Conservation (phyloP, 2,113 vertebrate species). For the Ginglymostoma cirratum region DNA sequence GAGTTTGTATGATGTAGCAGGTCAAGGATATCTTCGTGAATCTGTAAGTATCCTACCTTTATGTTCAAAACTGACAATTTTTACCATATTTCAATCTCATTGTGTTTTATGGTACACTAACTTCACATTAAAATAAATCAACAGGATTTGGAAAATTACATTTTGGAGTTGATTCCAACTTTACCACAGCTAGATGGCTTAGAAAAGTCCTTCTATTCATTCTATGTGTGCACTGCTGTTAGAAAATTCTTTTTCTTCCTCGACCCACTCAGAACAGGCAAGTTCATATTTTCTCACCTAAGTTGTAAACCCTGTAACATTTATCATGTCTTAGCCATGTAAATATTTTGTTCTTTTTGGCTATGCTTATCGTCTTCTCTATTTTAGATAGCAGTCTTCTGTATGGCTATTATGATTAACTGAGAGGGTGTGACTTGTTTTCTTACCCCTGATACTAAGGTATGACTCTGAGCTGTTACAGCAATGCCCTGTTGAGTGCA, state of each 20-base stretch:
- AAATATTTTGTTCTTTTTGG: background rate
- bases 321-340: background rate
- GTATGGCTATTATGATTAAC: background rate
- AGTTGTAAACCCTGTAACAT: background rate
- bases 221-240: constrained; percentile 95
- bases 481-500: background rate
- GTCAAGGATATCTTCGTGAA: constrained; percentile 93
- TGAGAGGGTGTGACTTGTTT: background rate
- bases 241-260: constrained; percentile 98
- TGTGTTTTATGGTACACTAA: background rate
- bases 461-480: background rate
- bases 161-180: constrained; percentile 93
- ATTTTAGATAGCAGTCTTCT: background rate
- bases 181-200: constrained; percentile 90
- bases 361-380: background rate
- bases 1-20: constrained; percentile 94
- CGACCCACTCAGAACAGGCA: constrained; percentile 90
- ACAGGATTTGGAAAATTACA: constrained; percentile 97
- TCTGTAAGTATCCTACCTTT: constrained; percentile 65
- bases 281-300: constrained; percentile 36
- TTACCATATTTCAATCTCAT: background rate
- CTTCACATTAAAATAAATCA: background rate
- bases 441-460: background rate
- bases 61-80: background rate
- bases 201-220: constrained; percentile 97